Percentiles rank a stretch among this genome's conserved stretches.
Conservation (phyloP, 2,797 vertebrate genomes). For the Crossoptilon crossoptilon region DNA sequence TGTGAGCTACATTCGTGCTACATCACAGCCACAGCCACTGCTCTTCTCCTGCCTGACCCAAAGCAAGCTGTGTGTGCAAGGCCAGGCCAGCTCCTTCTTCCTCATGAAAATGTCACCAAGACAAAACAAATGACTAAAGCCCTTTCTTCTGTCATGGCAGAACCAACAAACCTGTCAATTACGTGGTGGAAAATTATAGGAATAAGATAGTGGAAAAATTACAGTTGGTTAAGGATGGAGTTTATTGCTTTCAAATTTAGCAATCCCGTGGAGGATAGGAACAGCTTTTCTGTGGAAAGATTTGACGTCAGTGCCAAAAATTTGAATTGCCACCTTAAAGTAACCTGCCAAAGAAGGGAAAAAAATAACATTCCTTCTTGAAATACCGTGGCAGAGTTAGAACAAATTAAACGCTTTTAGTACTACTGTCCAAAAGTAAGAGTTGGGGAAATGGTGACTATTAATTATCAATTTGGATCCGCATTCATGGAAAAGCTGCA, state of each 20-base stretch:
- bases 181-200: slow-evolving; percentile 3
- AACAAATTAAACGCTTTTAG: neutral
- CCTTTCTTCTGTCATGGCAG: neutral
- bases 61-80: neutral
- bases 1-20: neutral
- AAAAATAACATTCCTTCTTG: neutral
- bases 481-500: slow-evolving; percentile 7
- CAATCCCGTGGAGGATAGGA: neutral
- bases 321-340: slow-evolving; percentile 40
- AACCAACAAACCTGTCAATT: neutral
- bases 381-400: neutral
- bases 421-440: neutral
- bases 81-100: neutral
- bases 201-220: slow-evolving; percentile 15
- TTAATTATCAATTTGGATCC: neutral
- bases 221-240: neutral
- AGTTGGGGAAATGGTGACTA: neutral
- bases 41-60: neutral
- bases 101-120: neutral
- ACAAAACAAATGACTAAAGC: neutral
- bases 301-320: slow-evolving; percentile 17
- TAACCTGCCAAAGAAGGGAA: neutral
- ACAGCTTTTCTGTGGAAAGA: neutral
- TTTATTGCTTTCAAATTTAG: slow-evolving; percentile 11
- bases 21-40: accelerated